Conservation (phyloP, 1,140 invertebrate species). For the Aplysia californica region DNA sequence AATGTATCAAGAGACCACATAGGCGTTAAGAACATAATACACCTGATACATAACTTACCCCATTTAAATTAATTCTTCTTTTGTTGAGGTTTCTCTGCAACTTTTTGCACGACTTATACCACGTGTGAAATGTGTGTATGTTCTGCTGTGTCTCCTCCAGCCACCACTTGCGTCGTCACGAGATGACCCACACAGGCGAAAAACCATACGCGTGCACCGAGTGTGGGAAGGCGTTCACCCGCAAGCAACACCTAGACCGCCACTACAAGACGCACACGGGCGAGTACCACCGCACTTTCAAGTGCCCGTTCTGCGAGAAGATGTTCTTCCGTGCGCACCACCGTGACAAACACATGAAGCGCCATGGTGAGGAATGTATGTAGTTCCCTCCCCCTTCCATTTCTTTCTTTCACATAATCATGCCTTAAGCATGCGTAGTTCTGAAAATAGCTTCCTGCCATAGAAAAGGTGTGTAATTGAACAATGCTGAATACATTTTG, state of each 20-base stretch:
- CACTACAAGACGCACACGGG: slow-evolving; percentile 69
- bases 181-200: slow-evolving; percentile 38
- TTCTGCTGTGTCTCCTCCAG: slow-evolving; percentile 1
- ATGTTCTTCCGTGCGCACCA: slow-evolving; percentile 42
- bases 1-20: no score
- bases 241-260: slow-evolving; percentile 68
- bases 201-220: slow-evolving; percentile 66
- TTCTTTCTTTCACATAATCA: background rate
- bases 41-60: no score
- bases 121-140: no score
- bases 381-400: background rate
- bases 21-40: no score
- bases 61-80: no score
- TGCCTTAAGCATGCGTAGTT: background rate
- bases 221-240: slow-evolving; percentile 72
- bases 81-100: no score
- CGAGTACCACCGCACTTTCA: slow-evolving; percentile 65
- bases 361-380: slow-evolving; percentile 22
- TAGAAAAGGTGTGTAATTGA: no score
- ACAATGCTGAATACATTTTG: no score
- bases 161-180: slow-evolving; percentile 36
- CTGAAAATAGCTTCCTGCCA: no score
- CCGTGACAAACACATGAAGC: slow-evolving; percentile 37
- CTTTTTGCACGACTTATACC: no score
- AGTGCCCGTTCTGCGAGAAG: slow-evolving; percentile 69